phyloP scores from a whole-genome alignment of 2,797 vertebrate species.

The Fundulus diaphanus region DNA sequence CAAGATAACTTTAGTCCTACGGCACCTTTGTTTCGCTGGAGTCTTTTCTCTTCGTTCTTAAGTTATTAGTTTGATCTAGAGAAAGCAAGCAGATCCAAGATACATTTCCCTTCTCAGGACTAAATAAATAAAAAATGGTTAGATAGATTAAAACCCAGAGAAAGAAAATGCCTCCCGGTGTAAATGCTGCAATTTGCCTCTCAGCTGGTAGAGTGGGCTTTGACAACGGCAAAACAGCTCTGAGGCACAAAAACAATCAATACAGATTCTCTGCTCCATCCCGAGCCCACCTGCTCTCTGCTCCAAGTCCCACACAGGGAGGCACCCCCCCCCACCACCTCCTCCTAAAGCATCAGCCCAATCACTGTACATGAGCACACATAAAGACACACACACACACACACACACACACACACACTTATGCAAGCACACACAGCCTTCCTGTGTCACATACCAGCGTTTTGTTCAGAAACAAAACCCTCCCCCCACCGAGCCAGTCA shows the following conservation, averaged over 20 bases:
- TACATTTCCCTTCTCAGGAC: conserved; percentile 60
- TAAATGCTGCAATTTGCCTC: conserved; percentile 99
- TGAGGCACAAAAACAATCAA: conserved; percentile 95
- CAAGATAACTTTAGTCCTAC: conserved; percentile 8
- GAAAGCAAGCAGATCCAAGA: conserved; percentile 73
- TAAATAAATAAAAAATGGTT: conserved; percentile 64
- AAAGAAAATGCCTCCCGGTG: conserved; percentile 88
- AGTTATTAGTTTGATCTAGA: conserved; percentile 52
- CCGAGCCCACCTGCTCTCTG: conserved; percentile 88
- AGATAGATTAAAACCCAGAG: conserved; percentile 51
- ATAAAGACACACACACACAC: conserved; percentile 28
- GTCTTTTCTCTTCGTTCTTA: conserved; percentile 24
- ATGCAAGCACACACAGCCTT: conserved; percentile 19
- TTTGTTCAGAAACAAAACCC: conserved; percentile 30
- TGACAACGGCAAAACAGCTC: conserved; percentile 97
- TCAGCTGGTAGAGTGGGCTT: conserved; percentile 96
- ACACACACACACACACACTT: conserved; percentile 13
- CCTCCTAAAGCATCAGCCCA: conserved; percentile 52
- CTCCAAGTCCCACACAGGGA: conserved; percentile 81
- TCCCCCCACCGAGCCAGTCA: conserved; percentile 42
- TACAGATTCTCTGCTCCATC: conserved; percentile 92
- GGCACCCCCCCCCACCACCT: conserved; percentile 70
- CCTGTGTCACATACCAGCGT: conserved; percentile 39
- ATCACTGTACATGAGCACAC: conserved; percentile 51
- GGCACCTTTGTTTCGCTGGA: conserved; percentile 11